Base-by-base conservation (phyloP, 92 coral and sea anemone species). In the Virgularia gustaviana region DNA sequence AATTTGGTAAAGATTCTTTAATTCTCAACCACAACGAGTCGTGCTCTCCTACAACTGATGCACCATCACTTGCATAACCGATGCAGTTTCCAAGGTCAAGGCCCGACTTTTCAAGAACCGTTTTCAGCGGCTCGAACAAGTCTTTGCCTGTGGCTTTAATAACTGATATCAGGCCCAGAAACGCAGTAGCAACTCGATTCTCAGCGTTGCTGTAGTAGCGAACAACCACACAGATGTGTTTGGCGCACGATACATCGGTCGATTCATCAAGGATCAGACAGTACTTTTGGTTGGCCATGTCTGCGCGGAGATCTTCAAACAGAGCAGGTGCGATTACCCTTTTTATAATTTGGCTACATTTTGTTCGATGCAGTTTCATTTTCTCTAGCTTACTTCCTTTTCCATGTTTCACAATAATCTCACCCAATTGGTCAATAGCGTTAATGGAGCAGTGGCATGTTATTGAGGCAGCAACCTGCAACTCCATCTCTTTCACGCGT, bases 401-500 rank as follows among this genome's bases (percentile, higher is more conserved):
- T 57, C 64, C 64, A 32, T 57, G 33, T 28, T 57, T 19, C 19
- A 57, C 64, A 34, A 57, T 57, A 37, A 57, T 57, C 15, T 57
- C 64, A 32, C 64, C 36, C 64, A 57, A 28, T 24, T 57, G 64
- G 64, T 57, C 13, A 32, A 25, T n/a, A 24, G 64, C n/a, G 35
- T 24, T 24, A 39, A 39, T 39, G 9, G 45, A 39, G 15, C 45
- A 7, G 45, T 39, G 45, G 15, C 45, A 15, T 47, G n/a, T n/a
- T 15, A 47, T 47, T 19, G 55, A 19, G 22, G 22, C 55, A 32
- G 64, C 35, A 57, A 57, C 27, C 19, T 57, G 64, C 24, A 57
- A 37, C 36, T 57, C 64, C 64, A 57, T 57, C 36, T 57, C 64
- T 28, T 57, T 57, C 35, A 57, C 36, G 15, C 12, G 35, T 25